These are phyloP conservation scores for Picus viridis DNA, from an alignment of 2,797 vertebrate species.

Conservation along the genomic window DNA sequence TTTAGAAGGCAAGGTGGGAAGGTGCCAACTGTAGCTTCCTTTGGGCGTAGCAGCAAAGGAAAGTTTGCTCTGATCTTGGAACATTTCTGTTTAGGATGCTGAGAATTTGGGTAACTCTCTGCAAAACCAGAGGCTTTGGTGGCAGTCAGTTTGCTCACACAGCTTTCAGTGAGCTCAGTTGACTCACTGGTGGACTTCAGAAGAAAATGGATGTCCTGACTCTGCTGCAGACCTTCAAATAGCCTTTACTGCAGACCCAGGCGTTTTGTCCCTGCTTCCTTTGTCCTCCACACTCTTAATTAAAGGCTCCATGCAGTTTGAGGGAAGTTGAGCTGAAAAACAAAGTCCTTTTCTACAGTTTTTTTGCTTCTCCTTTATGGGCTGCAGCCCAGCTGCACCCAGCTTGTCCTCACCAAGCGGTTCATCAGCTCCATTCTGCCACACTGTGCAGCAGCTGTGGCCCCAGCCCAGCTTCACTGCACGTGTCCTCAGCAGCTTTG, in stretches of 20 bases:
- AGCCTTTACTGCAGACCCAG: not conserved
- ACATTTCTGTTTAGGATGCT: not conserved
- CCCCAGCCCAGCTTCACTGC: constrained; percentile 48
- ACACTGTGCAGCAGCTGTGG: constrained; percentile 65
- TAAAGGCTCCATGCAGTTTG: no score
- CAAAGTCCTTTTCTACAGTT: not conserved
- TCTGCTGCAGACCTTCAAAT: not conserved
- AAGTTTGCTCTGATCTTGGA: not conserved
- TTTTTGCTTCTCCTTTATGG: not conserved
- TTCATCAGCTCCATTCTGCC: constrained; percentile 58
- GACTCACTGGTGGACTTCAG: not conserved
- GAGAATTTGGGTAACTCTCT: not conserved
- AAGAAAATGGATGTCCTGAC: not conserved
- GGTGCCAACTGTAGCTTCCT: not conserved
- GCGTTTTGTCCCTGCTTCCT: not conserved
- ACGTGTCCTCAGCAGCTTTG: constrained; percentile 35
- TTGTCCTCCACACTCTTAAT: not conserved
- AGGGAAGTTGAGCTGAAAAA: not conserved
- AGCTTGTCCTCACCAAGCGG: constrained; percentile 7
- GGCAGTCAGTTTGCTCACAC: rapidly evolving
- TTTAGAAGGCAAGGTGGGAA: not conserved
- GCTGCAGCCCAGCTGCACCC: constrained; percentile 57
- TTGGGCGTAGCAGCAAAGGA: not conserved
- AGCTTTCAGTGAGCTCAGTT: not conserved
- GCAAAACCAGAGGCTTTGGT: not conserved